Evolutionary conservation across 2,888 invertebrate genomes (phyloP).

Genomic region (Muschampia plurimacula): DNA sequence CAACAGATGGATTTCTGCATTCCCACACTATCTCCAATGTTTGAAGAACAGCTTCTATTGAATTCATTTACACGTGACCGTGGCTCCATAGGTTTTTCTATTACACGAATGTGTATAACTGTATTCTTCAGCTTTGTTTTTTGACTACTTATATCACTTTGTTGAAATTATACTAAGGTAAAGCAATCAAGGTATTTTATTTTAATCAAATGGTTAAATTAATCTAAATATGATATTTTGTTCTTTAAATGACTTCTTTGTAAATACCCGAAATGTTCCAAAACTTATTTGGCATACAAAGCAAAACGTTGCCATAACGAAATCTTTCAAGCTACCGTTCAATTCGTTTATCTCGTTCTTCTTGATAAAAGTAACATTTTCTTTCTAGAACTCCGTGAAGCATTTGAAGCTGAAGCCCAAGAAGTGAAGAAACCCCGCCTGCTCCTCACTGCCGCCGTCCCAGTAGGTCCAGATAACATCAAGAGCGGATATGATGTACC

Average conservation of each 20-base stretch:
- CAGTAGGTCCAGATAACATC: constrained; percentile 97
- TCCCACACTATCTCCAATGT: constrained; percentile 33
- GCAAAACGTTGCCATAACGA: not conserved
- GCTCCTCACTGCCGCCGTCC: constrained; percentile 95
- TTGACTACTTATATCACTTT: not conserved
- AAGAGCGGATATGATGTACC: constrained; percentile 97
- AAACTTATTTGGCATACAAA: no score
- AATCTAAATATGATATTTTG: no score
- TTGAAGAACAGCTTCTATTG: constrained; percentile 12
- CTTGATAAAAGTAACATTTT: constrained; percentile 35
- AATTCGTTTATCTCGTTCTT: not conserved
- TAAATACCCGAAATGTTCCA: no score
- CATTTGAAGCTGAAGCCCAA: constrained; percentile 97
- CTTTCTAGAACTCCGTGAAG: constrained; percentile 92
- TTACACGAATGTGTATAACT: not conserved
- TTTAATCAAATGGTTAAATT: no score
- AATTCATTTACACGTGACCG: constrained; percentile 19
- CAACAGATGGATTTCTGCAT: constrained; percentile 20
- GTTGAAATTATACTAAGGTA: no score
- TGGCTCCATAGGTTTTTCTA: constrained; percentile 13
- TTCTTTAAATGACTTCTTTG: no score
- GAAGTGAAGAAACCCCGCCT: constrained; percentile 94
- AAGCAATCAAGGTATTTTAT: no score
- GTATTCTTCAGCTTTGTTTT: not conserved
- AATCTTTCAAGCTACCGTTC: not conserved